Evolutionary conservation across 2,888 invertebrate genomes (phyloP).

Genomic region (Myathropa florea): DNA sequence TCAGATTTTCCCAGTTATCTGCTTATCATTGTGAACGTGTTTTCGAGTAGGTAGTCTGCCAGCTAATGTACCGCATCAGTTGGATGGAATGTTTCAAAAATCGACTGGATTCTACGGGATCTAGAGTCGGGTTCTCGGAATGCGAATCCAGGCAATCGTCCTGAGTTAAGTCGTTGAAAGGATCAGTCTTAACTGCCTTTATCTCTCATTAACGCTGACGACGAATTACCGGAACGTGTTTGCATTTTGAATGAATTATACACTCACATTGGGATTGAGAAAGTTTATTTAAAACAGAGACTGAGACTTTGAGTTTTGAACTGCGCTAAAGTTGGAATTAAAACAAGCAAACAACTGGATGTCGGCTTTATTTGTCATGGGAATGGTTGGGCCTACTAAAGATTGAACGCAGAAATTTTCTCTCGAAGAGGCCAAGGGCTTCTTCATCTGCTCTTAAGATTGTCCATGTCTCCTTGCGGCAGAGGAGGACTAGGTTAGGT

Average conservation of each 20-base stretch:
- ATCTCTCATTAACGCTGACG: not conserved
- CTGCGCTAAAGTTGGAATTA: too few relatives aligned
- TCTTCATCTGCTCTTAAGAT: too few relatives aligned
- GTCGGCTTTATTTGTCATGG: too few relatives aligned
- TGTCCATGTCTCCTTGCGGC: too few relatives aligned
- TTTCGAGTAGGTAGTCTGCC: constrained; percentile 23
- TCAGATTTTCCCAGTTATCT: constrained; percentile 48
- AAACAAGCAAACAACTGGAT: too few relatives aligned
- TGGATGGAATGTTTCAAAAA: constrained; percentile 8
- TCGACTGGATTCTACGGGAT: not conserved
- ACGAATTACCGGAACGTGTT: not conserved
- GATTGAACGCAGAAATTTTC: too few relatives aligned
- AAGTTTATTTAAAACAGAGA: not conserved
- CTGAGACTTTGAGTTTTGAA: too few relatives aligned
- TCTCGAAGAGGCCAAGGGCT: too few relatives aligned
- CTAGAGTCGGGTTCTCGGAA: constrained; percentile 12
- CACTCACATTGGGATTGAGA: not conserved
- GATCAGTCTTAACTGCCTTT: not conserved
- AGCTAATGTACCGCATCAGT: not conserved
- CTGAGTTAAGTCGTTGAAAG: constrained; percentile 27
- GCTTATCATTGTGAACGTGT: not conserved
- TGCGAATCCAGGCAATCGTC: constrained; percentile 23
- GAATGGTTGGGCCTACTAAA: too few relatives aligned
- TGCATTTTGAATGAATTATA: not conserved
- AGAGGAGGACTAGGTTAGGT: too few relatives aligned